Conservation (phyloP, 2,797 vertebrate genomes). For the Enteromius afrohamiltoni region DNA sequence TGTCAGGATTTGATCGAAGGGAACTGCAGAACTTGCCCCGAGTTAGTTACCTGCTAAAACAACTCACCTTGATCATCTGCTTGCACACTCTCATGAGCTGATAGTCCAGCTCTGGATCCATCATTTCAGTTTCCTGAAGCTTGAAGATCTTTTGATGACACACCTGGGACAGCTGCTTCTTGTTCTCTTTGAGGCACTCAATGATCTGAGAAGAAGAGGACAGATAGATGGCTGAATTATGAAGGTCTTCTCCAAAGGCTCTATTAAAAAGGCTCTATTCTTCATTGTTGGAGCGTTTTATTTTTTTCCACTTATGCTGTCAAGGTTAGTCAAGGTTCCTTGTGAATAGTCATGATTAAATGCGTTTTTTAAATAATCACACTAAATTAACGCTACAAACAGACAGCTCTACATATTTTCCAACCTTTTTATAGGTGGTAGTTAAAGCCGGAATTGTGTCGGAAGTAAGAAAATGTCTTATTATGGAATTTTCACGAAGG, state of each 20-base stretch:
- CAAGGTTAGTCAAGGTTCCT: background rate
- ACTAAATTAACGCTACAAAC: background rate
- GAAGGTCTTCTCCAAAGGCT: background rate
- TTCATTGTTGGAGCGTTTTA: background rate
- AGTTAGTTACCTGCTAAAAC: background rate
- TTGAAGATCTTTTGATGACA: conserved; percentile 97
- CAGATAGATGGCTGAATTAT: background rate
- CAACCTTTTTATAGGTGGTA: background rate
- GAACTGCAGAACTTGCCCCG: background rate
- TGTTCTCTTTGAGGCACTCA: conserved; percentile 96
- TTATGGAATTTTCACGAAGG: background rate
- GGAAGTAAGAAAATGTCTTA: background rate
- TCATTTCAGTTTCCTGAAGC: conserved; percentile 97
- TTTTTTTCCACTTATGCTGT: background rate
- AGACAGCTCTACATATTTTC: background rate
- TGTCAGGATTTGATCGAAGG: background rate
- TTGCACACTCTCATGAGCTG: conserved; percentile 98
- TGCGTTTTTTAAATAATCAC: background rate
- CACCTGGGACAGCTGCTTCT: conserved; percentile 81
- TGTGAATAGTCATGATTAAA: background rate
- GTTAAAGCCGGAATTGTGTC: conserved; percentile 1
- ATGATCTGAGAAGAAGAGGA: conserved; percentile 80
- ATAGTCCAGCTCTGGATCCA: conserved; percentile 95
- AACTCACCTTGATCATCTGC: conserved; percentile 93
- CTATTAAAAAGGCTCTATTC: background rate